phyloP scores from a whole-genome alignment of 2,888 invertebrate genomes.

The Laspeyria flexula region DNA sequence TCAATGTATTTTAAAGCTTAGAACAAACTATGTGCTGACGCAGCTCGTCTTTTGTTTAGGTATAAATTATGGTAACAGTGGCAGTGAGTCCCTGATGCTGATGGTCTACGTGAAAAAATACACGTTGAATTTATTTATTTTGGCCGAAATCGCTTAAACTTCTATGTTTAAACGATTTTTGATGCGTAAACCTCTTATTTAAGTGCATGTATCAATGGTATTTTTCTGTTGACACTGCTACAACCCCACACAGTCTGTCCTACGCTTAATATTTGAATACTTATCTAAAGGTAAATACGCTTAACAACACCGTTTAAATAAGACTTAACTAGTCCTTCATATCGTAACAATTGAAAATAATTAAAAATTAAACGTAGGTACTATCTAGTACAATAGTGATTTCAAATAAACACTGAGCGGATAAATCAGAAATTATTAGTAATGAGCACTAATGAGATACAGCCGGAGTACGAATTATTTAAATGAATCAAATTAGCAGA shows the following conservation, averaged over 20 bases:
- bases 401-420: constrained; percentile 33
- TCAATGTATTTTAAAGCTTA: constrained; percentile 47
- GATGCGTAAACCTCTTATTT: too few relatives aligned
- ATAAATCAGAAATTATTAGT: not conserved
- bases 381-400: constrained; percentile 11
- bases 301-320: constrained; percentile 29
- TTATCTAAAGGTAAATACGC: constrained; percentile 40
- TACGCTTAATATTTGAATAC: constrained; percentile 40
- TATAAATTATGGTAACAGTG: too few relatives aligned
- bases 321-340: constrained; percentile 36
- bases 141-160: too few relatives aligned
- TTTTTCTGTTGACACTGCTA: not conserved
- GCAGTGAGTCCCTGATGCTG: too few relatives aligned
- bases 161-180: too few relatives aligned
- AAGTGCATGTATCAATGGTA: too few relatives aligned
- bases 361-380: constrained; percentile 30
- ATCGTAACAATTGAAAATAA: constrained; percentile 34
- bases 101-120: too few relatives aligned
- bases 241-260: constrained; percentile 26
- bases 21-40: constrained; percentile 27
- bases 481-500: constrained; percentile 2
- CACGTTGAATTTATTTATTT: too few relatives aligned
- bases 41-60: not conserved
- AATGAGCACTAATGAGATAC: not conserved
- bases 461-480: not conserved